A percentile compares a stretch with the other conserved stretches of the same genome.
phyloP scores from a whole-genome alignment of 2,797 vertebrate genomes.

The Zalophus californianus region DNA sequence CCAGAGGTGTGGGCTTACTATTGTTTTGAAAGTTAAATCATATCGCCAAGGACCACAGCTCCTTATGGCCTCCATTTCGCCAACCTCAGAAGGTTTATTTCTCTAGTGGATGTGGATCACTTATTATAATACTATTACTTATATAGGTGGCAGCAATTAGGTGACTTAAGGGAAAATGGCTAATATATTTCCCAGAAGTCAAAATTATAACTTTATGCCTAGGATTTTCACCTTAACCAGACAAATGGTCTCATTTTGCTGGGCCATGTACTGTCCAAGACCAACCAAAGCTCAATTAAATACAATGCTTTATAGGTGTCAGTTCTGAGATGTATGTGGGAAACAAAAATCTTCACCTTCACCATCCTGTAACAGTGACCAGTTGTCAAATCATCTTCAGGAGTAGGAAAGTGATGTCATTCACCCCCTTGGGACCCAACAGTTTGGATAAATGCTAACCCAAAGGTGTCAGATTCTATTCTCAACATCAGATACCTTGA shows the following conservation, averaged over 20 bases:
- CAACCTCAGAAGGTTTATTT: not conserved
- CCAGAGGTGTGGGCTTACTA: not conserved
- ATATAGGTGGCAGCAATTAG: not conserved
- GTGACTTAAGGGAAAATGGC: not conserved
- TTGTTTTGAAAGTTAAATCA: not conserved
- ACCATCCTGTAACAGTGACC: not conserved
- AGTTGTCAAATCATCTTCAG: not conserved
- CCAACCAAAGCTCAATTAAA: not conserved
- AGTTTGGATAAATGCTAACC: constrained; percentile 47
- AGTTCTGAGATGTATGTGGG: not conserved
- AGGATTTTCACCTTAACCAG: not conserved
- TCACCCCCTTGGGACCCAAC: not conserved
- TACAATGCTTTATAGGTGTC: not conserved
- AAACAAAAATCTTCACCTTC: not conserved
- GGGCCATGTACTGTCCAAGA: not conserved
- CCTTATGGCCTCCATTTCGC: not conserved
- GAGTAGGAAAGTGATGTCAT: not conserved
- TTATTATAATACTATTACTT: not conserved
- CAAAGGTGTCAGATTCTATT: constrained; percentile 66
- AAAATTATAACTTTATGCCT: not conserved
- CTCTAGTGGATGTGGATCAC: not conserved
- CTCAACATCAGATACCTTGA: constrained; percentile 46
- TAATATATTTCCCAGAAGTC: constrained; percentile 31
- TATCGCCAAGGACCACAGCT: not conserved
- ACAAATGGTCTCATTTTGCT: not conserved